Percentiles rank a stretch among this genome's conserved stretches.
Evolutionary conservation across 2,113 vertebrate genomes (phyloP).

Genomic region (Xenotilapia flavipinnis): DNA sequence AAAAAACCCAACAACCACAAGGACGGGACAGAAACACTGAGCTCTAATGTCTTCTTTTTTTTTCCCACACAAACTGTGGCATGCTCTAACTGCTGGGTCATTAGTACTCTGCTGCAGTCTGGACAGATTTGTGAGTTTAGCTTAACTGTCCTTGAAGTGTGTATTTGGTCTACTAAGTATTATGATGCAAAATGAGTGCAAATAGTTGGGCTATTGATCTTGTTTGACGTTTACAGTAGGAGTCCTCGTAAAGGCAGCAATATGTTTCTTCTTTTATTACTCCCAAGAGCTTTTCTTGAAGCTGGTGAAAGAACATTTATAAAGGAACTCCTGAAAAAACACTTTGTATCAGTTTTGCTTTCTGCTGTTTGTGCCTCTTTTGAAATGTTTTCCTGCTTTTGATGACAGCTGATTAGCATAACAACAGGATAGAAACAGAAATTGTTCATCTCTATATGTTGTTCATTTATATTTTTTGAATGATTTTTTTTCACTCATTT

Average conservation of each 20-base stretch:
- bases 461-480: neutral
- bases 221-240: neutral
- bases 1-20: accelerated
- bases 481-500: neutral
- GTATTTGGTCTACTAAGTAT: neutral
- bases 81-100: neutral
- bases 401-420: neutral
- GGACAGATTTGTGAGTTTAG: neutral
- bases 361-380: neutral
- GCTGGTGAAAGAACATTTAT: neutral
- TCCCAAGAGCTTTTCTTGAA: neutral
- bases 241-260: neutral
- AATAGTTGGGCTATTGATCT: neutral
- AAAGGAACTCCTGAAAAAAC: neutral
- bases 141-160: neutral
- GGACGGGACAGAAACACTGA: neutral
- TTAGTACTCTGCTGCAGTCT: neutral
- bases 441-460: neutral
- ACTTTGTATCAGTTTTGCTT: neutral
- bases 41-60: neutral
- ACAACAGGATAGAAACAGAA: neutral
- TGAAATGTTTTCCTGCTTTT: neutral
- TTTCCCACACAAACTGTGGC: neutral
- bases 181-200: neutral
- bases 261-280: neutral